These are phyloP conservation scores for Phlogophora meticulosa DNA, from an alignment of 2,888 invertebrate genomes.

Conservation along the genomic window DNA sequence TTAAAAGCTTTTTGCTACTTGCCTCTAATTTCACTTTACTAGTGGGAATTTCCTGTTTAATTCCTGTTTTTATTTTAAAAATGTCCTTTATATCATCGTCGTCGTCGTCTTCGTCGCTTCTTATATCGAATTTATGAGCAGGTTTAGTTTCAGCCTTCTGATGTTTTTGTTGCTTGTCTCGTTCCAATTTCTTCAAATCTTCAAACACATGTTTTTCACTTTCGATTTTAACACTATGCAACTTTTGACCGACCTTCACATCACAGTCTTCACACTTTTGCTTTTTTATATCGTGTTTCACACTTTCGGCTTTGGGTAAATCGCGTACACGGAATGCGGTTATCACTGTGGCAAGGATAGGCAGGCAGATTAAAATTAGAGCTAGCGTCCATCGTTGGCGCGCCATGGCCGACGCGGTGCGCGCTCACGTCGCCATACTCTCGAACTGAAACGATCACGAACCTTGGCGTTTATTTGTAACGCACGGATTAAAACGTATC, in stretches of 20 bases:
- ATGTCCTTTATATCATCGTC: conserved; percentile 66
- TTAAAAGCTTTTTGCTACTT: conserved; percentile 57
- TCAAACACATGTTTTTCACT: conserved; percentile 80
- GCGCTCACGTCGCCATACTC: conserved; percentile 88
- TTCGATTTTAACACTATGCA: conserved; percentile 82
- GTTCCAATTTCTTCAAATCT: conserved; percentile 77
- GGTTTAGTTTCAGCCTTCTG: conserved; percentile 74
- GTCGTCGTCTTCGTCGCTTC: conserved; percentile 75
- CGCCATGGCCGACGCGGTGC: conserved; percentile 87
- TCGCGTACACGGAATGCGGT: conserved; percentile 90
- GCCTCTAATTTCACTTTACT: conserved; percentile 59
- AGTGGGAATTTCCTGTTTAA: conserved; percentile 65
- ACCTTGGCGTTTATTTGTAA: conserved; percentile 82
- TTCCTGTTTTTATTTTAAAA: conserved; percentile 66
- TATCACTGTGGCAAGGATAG: conserved; percentile 89
- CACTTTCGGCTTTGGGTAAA: conserved; percentile 81
- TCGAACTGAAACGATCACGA: conserved; percentile 80
- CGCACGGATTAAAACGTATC: conserved; percentile 69
- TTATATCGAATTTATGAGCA: conserved; percentile 70
- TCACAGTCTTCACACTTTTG: conserved; percentile 86
- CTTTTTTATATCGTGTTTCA: conserved; percentile 72
- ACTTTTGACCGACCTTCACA: conserved; percentile 80
- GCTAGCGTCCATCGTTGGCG: conserved; percentile 86
- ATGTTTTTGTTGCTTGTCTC: conserved; percentile 76
- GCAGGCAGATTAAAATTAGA: conserved; percentile 87